Conservation (phyloP, 2,888 invertebrate genomes). For the Ernsta delagoae region DNA sequence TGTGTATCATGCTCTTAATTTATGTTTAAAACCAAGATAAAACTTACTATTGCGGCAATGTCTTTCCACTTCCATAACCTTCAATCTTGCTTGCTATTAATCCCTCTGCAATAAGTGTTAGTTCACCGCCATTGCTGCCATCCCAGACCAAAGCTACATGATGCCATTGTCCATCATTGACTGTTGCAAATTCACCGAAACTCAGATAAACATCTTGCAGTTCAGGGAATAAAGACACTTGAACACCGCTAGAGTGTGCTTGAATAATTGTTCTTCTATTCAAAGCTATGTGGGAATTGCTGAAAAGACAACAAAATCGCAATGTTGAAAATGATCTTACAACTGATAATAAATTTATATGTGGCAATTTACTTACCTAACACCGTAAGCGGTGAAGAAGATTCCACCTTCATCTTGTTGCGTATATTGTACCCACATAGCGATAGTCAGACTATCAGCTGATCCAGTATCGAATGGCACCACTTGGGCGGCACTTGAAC, state of each 20-base stretch:
- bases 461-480: constrained; percentile 94
- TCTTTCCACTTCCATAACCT: constrained; percentile 93
- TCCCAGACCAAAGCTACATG: constrained; percentile 98
- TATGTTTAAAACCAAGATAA: neutral
- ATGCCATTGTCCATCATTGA: constrained; percentile 99
- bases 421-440: constrained; percentile 98
- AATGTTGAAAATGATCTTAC: neutral
- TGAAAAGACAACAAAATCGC: constrained; percentile 57
- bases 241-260: constrained; percentile 96
- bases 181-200: constrained; percentile 95
- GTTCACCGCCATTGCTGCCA: constrained; percentile 92
- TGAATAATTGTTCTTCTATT: constrained; percentile 93
- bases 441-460: constrained; percentile 93
- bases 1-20: no score
- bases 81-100: constrained; percentile 96
- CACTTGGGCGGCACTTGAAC: constrained; percentile 96
- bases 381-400: constrained; percentile 96
- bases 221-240: constrained; percentile 95
- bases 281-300: constrained; percentile 91
- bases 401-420: constrained; percentile 96
- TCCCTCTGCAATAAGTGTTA: constrained; percentile 97
- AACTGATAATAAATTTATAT: neutral
- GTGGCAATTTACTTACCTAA: constrained; percentile 83
- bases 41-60: constrained; percentile 92
- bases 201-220: constrained; percentile 95